Evolutionary conservation across 2,113 vertebrate species (phyloP).

Genomic region (Dromiciops gliroides): DNA sequence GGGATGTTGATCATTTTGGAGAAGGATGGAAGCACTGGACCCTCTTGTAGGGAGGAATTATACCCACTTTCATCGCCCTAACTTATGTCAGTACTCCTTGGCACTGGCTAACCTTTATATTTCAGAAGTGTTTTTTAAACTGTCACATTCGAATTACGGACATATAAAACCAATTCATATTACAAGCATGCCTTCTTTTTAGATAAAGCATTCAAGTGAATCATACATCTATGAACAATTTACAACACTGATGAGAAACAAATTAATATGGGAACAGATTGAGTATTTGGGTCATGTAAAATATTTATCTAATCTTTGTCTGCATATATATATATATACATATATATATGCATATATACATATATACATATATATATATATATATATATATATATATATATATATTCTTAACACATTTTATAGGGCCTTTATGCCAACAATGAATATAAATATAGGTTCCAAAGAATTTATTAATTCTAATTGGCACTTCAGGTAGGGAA

Average conservation of each 20-base stretch:
- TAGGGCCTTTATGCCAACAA: slow-evolving; percentile 34
- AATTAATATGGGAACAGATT: background rate
- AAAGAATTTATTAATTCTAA: background rate
- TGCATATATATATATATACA: background rate
- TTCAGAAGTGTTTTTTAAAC: no score
- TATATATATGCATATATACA: no score
- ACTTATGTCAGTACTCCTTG: background rate
- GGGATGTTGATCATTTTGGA: no score
- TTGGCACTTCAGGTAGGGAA: background rate
- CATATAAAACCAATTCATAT: background rate
- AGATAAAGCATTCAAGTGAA: background rate
- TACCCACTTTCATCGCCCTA: background rate
- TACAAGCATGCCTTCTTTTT: background rate
- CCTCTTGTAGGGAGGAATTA: background rate
- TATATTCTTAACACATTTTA: slow-evolving; percentile 7
- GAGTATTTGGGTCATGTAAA: background rate
- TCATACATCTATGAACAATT: background rate
- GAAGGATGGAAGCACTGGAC: no score
- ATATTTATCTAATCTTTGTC: background rate
- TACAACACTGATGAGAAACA: background rate
- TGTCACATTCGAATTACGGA: background rate
- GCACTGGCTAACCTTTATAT: no score
- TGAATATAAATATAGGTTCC: background rate
- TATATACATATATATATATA: no score
- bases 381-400: background rate